Conservation (phyloP, 2,797 vertebrate species). For the Ptychobarbus kaznakovi region DNA sequence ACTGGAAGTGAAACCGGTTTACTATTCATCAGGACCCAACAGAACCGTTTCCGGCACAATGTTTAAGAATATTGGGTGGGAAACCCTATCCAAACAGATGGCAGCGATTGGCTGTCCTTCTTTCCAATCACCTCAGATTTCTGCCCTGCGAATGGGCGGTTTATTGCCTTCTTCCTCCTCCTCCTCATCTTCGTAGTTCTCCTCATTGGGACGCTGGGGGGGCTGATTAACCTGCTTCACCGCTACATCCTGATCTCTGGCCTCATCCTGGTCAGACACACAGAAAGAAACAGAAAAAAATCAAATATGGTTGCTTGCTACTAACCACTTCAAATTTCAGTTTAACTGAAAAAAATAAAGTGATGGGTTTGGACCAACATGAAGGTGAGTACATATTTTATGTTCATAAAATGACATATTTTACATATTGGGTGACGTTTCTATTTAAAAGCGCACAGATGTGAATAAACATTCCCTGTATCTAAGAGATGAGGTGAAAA, state of each 20-base stretch:
- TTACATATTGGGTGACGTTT: background rate
- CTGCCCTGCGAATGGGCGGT: constrained; percentile 84
- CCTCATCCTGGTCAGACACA: constrained; percentile 68
- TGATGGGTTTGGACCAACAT: background rate
- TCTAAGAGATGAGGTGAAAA: constrained; percentile 21
- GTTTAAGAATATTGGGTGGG: constrained; percentile 6
- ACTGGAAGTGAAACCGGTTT: background rate
- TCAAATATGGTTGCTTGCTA: background rate
- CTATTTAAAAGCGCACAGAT: background rate
- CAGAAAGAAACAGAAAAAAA: background rate
- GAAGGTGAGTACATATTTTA: too few species aligned
- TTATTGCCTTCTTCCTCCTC: constrained; percentile 78
- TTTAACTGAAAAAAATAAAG: background rate
- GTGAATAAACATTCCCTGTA: background rate
- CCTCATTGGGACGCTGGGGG: constrained; percentile 76
- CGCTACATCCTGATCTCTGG: constrained; percentile 68
- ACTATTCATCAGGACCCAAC: constrained; percentile 6
- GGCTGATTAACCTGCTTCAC: constrained; percentile 75
- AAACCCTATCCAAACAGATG: constrained; percentile 25
- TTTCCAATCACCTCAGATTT: constrained; percentile 83
- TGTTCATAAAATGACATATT: background rate
- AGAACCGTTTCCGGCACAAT: background rate
- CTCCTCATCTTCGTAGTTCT: constrained; percentile 88
- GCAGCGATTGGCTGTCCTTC: constrained; percentile 43
- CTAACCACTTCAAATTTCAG: background rate